These are phyloP conservation scores for Phataginus tricuspis DNA, from an alignment of 2,797 vertebrate species.

Conservation along the genomic window DNA sequence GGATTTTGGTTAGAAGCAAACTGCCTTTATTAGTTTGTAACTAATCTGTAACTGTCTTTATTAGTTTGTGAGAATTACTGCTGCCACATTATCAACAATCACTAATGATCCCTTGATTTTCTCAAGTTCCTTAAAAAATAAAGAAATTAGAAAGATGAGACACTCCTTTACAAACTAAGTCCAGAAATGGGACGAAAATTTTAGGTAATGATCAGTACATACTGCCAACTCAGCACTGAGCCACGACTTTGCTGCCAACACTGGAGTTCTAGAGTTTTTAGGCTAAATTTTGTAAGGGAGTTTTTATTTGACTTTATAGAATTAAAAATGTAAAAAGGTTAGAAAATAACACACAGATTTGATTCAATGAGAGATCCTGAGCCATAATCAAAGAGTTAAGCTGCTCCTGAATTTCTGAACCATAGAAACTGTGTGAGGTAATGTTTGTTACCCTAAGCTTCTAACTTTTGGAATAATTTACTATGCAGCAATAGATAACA, in stretches of 20 bases:
- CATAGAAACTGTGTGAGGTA: not conserved
- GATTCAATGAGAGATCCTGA: not conserved
- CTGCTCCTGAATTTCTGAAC: not conserved
- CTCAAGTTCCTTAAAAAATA: conserved; percentile 5
- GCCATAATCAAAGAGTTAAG: not conserved
- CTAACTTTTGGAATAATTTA: not conserved
- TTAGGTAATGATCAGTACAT: not conserved
- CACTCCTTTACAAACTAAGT: conserved; percentile 36
- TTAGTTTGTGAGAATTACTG: not conserved
- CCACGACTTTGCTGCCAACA: not conserved
- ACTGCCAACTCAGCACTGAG: not conserved
- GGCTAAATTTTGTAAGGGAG: not conserved
- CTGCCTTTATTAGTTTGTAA: not conserved
- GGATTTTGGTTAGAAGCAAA: not conserved
- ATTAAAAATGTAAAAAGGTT: not conserved
- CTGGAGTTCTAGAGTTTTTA: not conserved
- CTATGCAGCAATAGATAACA: not conserved
- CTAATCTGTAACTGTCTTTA: not conserved
- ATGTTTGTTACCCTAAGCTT: not conserved
- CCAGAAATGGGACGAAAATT: not conserved
- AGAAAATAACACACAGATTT: not conserved
- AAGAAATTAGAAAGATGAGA: conserved; percentile 16
- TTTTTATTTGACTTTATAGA: not conserved
- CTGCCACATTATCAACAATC: not conserved
- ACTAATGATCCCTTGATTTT: not conserved